These are phyloP conservation scores for Sitta europaea DNA, from an alignment of 2,113 vertebrate genomes.

Conservation along the genomic window DNA sequence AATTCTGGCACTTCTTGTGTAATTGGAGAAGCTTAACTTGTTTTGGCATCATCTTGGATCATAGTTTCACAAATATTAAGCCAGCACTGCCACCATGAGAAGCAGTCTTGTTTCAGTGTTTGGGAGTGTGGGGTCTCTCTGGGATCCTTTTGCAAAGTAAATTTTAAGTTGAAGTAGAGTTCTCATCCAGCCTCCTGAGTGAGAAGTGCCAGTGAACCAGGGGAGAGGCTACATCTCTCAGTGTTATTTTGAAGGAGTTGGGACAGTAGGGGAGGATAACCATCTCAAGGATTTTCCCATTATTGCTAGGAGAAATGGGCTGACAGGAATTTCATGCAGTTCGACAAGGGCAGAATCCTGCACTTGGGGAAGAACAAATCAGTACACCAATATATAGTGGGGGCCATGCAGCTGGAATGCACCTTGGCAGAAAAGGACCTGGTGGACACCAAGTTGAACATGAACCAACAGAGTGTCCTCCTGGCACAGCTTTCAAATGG, in stretches of 20 bases:
- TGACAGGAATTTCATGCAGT: not conserved
- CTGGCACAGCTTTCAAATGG: not conserved
- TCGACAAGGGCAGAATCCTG: not conserved
- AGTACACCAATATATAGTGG: not conserved
- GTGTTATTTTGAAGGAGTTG: not conserved
- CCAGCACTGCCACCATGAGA: accelerated
- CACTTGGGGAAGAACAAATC: not conserved
- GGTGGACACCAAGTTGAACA: not conserved
- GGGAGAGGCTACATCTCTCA: not conserved
- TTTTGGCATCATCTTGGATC: not conserved
- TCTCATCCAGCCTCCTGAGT: not conserved
- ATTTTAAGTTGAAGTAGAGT: not conserved
- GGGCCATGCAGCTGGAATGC: not conserved
- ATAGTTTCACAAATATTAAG: not conserved
- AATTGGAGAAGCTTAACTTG: not conserved
- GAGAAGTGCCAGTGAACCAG: not conserved
- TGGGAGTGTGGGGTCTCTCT: not conserved
- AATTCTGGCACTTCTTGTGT: not conserved
- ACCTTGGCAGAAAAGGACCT: not conserved
- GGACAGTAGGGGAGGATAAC: not conserved
- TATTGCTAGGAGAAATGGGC: not conserved
- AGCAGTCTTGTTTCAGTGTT: not conserved
- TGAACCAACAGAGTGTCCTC: not conserved
- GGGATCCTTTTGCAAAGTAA: not conserved
- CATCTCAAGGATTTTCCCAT: not conserved